Conservation (phyloP, 2,113 vertebrate species). For the Gambusia holbrooki region DNA sequence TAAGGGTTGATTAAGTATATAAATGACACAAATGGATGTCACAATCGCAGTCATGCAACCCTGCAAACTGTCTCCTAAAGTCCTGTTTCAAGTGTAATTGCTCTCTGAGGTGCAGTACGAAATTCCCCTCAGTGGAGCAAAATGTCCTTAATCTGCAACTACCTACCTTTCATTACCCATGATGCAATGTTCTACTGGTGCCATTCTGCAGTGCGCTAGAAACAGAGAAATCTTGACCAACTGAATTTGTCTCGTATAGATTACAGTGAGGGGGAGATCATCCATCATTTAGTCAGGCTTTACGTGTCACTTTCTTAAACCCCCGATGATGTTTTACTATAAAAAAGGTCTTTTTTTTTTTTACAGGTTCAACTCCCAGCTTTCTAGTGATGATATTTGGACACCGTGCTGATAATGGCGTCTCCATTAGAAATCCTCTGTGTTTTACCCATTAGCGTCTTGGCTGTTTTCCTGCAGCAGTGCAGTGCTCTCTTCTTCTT, state of each 20-base stretch:
- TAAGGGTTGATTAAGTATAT: not conserved
- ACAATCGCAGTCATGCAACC: slow-evolving; percentile 16
- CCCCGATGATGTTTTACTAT: not conserved
- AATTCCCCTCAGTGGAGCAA: slow-evolving; percentile 32
- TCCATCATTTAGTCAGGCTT: slow-evolving; percentile 68
- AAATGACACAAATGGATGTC: not conserved
- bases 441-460: slow-evolving; percentile 46
- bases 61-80: slow-evolving; percentile 1
- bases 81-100: slow-evolving; percentile 5
- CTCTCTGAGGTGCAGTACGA: slow-evolving; percentile 16
- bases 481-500: slow-evolving; percentile 53
- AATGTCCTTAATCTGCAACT: slow-evolving; percentile 63
- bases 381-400: slow-evolving; percentile 32
- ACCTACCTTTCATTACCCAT: slow-evolving; percentile 63
- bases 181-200: slow-evolving; percentile 56
- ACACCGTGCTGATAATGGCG: slow-evolving; percentile 29
- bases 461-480: slow-evolving; percentile 68
- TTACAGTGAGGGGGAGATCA: slow-evolving; percentile 61
- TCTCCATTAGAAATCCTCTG: slow-evolving; percentile 32
- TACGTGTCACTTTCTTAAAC: slow-evolving; percentile 45
- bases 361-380: slow-evolving; percentile 12
- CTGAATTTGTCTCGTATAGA: slow-evolving; percentile 56
- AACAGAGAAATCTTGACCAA: slow-evolving; percentile 66
- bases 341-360: slow-evolving; percentile 7
- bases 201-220: slow-evolving; percentile 74